These are phyloP conservation scores for Venustoraphidia nigricollis DNA, from an alignment of 2,888 invertebrate genomes.

Conservation along the genomic window DNA sequence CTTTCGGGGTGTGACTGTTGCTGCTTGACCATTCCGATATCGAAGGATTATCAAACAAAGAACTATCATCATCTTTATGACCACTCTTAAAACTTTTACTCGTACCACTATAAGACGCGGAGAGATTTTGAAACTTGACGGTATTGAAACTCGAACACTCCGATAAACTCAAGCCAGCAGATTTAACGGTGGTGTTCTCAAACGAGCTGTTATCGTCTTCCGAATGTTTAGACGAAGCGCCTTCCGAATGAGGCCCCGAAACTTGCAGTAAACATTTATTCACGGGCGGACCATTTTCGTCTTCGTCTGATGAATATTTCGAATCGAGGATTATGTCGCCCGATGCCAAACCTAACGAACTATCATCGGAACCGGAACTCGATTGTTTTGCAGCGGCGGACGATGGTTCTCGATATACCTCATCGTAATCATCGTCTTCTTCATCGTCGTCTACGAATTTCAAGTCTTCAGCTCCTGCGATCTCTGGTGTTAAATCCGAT, in stretches of 20 bases:
- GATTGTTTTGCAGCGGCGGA: background rate
- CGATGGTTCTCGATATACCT: conserved; percentile 3
- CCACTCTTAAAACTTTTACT: conserved; percentile 39
- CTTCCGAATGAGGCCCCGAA: conserved; percentile 63
- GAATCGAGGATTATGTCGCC: conserved; percentile 6
- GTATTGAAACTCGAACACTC: conserved; percentile 83
- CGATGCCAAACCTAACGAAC: background rate
- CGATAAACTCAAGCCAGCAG: conserved; percentile 69
- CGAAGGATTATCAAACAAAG: conserved; percentile 54
- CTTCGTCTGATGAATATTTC: conserved; percentile 12
- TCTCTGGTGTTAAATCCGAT: conserved; percentile 46
- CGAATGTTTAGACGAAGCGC: conserved; percentile 35
- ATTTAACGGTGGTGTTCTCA: background rate
- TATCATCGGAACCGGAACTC: conserved; percentile 1
- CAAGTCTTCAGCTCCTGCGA: conserved; percentile 51
- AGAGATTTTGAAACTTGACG: conserved; percentile 62
- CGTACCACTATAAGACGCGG: conserved; percentile 44
- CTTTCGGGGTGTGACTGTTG: conserved; percentile 55
- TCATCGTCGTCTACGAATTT: conserved; percentile 33
- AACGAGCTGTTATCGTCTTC: background rate
- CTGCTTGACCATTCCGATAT: conserved; percentile 76
- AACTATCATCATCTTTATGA: conserved; percentile 65
- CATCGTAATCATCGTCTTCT: conserved; percentile 29
- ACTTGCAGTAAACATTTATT: conserved; percentile 30
- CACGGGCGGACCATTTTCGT: conserved; percentile 24